These are phyloP conservation scores for Agapostemon virescens DNA, from an alignment of 2,888 invertebrate genomes.

Conservation along the genomic window DNA sequence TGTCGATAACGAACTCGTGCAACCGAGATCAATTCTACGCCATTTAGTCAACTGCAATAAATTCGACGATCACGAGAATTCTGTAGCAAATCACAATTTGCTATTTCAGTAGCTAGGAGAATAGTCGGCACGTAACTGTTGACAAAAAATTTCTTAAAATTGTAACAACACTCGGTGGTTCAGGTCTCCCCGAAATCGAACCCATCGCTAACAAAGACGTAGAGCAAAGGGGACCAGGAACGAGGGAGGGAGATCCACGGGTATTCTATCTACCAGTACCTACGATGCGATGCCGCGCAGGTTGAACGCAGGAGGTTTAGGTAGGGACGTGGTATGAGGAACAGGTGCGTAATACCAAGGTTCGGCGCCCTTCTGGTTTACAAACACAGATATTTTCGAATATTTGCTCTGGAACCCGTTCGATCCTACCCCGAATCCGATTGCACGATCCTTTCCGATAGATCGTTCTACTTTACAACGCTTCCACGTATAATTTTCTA, in stretches of 20 bases:
- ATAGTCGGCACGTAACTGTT: not conserved
- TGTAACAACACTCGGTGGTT: not conserved
- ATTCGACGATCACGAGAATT: not conserved
- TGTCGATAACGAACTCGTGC: not conserved
- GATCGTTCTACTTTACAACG: not conserved
- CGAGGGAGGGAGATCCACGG: slow-evolving; percentile 61
- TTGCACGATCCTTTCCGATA: not conserved
- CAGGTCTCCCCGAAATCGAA: not conserved
- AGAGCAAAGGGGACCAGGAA: slow-evolving; percentile 81
- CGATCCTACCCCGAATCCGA: not conserved
- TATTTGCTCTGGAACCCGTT: not conserved
- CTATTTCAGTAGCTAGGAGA: not conserved
- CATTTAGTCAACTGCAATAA: not conserved
- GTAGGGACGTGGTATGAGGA: slow-evolving; percentile 73
- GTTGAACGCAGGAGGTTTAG: slow-evolving; percentile 77
- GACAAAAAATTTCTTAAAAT: not conserved
- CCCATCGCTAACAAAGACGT: slow-evolving; percentile 79
- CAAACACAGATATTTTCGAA: slow-evolving; percentile 44
- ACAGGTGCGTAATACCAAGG: slow-evolving; percentile 72
- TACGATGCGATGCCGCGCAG: slow-evolving; percentile 73
- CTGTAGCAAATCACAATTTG: not conserved
- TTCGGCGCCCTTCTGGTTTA: slow-evolving; percentile 54
- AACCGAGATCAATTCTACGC: not conserved
- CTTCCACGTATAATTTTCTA: not conserved
- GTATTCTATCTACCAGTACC: slow-evolving; percentile 74